Evolutionary conservation across 2,797 vertebrate genomes (phyloP).

Genomic region (Galagoides demidoff): DNA sequence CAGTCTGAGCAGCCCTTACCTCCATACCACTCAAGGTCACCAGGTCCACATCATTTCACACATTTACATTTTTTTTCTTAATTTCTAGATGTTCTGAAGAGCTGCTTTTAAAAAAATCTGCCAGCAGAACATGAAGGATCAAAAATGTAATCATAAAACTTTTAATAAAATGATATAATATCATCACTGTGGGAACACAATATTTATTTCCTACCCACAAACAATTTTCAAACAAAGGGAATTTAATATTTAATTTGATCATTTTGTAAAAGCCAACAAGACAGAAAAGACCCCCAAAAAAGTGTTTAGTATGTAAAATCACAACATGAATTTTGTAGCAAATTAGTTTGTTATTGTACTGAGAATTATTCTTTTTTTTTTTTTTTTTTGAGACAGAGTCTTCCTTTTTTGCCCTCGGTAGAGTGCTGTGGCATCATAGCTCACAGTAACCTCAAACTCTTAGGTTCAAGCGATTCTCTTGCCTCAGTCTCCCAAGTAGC

Average conservation of each 20-base stretch:
- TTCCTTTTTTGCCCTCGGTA: too few relatives aligned
- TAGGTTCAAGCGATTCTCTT: too few relatives aligned
- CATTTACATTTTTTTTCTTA: neutral
- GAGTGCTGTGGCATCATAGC: too few relatives aligned
- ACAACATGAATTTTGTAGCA: neutral
- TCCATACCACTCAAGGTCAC: neutral
- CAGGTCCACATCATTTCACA: neutral
- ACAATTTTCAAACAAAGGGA: conserved; percentile 17
- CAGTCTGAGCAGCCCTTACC: neutral
- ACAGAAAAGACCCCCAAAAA: neutral
- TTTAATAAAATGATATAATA: neutral
- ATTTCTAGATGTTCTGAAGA: neutral
- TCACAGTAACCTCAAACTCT: too few relatives aligned
- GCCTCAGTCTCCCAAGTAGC: too few relatives aligned
- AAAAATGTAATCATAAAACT: neutral
- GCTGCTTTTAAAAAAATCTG: neutral
- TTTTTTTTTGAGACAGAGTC: too few relatives aligned
- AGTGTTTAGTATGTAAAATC: neutral
- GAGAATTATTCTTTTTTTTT: neutral
- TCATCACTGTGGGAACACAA: neutral
- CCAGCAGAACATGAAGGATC: neutral
- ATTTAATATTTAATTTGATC: neutral
- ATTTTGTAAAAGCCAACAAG: neutral
- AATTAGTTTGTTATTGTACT: neutral
- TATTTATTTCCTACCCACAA: neutral